Evolutionary conservation across 2,113 vertebrate genomes (phyloP).

Genomic region (Puntigrus tetrazona): DNA sequence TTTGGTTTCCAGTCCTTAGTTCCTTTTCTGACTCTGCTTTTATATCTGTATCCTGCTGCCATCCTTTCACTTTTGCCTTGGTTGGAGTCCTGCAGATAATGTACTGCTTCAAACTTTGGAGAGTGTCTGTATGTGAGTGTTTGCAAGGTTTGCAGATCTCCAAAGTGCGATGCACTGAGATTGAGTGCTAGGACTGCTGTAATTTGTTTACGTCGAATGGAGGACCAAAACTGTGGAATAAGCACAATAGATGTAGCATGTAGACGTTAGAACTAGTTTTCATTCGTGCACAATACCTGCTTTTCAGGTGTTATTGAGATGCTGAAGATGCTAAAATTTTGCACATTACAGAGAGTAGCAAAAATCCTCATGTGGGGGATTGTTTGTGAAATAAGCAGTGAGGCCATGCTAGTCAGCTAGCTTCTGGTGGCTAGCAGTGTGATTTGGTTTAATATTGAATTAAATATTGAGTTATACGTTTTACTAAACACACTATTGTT

Average conservation of each 20-base stretch:
- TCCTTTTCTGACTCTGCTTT: slow-evolving; percentile 22
- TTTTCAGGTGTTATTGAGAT: neutral
- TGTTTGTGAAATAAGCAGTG: neutral
- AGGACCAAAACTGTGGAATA: neutral
- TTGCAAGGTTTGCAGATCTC: slow-evolving; percentile 5
- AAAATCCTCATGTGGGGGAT: neutral
- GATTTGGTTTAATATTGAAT: no score
- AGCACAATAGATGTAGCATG: neutral
- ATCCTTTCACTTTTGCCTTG: slow-evolving; percentile 22
- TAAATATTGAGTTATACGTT: no score
- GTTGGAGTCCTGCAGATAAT: slow-evolving; percentile 27
- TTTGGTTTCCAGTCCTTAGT: slow-evolving; percentile 29
- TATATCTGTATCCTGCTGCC: slow-evolving; percentile 34
- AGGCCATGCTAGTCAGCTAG: neutral
- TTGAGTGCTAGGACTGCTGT: neutral
- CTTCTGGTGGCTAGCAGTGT: neutral
- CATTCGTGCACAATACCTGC: neutral
- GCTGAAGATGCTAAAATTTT: neutral
- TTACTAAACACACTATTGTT: no score
- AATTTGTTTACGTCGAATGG: neutral
- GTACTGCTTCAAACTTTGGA: neutral
- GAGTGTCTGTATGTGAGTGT: neutral
- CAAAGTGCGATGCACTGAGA: neutral
- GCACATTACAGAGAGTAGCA: neutral
- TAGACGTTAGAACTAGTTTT: neutral